Conservation (phyloP, 2,888 invertebrate species). For the Eupithecia insigniata region DNA sequence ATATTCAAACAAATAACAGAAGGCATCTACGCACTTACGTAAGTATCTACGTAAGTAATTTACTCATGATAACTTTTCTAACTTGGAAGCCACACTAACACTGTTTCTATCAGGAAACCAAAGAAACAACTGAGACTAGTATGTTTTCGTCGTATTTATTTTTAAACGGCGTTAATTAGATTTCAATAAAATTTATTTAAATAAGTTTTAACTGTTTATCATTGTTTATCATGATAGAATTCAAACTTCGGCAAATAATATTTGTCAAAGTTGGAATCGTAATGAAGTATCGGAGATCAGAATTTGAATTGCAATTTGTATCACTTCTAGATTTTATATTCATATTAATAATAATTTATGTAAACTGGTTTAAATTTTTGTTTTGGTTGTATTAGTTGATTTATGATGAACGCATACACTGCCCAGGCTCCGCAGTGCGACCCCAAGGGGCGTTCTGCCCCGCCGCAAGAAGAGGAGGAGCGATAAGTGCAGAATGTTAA, state of each 20-base stretch:
- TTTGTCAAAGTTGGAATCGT: not conserved
- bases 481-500: not conserved
- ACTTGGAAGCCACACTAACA: not conserved
- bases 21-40: not conserved
- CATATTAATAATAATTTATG: not conserved
- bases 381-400: not conserved
- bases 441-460: too few species aligned
- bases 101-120: not conserved
- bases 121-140: not conserved
- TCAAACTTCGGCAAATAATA: too few species aligned
- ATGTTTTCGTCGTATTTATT: not conserved
- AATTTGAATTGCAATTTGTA: conserved; percentile 10
- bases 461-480: too few species aligned
- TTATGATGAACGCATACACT: too few species aligned
- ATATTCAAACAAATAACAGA: conserved; percentile 4
- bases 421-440: too few species aligned
- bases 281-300: not conserved
- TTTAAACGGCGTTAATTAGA: not conserved
- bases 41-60: not conserved
- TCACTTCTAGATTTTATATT: not conserved
- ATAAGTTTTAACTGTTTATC: not conserved
- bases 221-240: conserved; percentile 3
- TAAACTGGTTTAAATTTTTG: not conserved
- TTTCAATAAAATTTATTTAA: not conserved
- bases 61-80: not conserved